Conservation (phyloP, 2,113 vertebrate species). For the Dissostichus mawsoni region DNA sequence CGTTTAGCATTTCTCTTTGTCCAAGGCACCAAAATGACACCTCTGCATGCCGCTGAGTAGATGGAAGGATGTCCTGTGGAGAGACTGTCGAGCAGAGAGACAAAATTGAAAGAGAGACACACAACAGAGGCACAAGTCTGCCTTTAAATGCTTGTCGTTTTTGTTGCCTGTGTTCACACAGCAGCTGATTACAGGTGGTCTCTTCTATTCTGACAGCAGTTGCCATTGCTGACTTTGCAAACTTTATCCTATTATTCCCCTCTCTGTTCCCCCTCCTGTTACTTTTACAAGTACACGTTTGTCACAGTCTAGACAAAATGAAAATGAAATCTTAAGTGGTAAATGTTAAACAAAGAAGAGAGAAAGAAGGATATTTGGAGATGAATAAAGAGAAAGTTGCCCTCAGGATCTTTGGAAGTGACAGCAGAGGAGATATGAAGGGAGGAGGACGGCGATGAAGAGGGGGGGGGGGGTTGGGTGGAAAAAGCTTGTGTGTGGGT, state of each 20-base stretch:
- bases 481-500: constrained; percentile 47
- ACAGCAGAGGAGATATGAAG: constrained; percentile 60
- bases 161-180: background rate
- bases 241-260: background rate
- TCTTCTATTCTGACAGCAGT: constrained; percentile 7
- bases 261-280: constrained; percentile 9
- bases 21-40: constrained; percentile 19
- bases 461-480: constrained; percentile 1
- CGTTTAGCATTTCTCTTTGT: constrained; percentile 41
- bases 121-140: constrained; percentile 17
- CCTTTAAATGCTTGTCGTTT: constrained; percentile 1
- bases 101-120: constrained; percentile 9
- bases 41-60: constrained; percentile 32
- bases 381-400: constrained; percentile 44
- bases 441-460: constrained; percentile 16
- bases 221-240: constrained; percentile 11
- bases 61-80: constrained; percentile 45
- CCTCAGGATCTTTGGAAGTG: constrained; percentile 66
- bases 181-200: constrained; percentile 38
- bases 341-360: constrained; percentile 28
- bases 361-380: constrained; percentile 33
- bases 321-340: background rate
- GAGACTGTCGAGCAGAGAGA: constrained; percentile 40
- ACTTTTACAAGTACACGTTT: constrained; percentile 9
- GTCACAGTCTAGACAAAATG: constrained; percentile 18